phyloP scores from a whole-genome alignment of 2,797 vertebrate species.

The Syndactyla subalaris region DNA sequence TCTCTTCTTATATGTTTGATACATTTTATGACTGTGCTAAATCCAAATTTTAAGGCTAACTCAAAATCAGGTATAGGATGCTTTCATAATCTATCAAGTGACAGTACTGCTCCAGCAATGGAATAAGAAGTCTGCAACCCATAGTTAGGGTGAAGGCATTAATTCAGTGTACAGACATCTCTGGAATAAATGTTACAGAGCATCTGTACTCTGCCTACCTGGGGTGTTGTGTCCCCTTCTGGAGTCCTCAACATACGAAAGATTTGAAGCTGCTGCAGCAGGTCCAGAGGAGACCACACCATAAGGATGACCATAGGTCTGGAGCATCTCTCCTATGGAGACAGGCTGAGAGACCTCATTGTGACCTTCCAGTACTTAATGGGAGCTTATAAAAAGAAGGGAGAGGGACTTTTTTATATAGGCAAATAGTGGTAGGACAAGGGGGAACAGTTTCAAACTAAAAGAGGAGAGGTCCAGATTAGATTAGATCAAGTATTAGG shows the following conservation, averaged over 20 bases:
- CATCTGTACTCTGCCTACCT: background rate
- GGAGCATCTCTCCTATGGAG: background rate
- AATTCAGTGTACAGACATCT: background rate
- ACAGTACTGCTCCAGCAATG: background rate
- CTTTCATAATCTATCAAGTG: background rate
- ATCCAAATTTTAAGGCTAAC: background rate
- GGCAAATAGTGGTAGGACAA: background rate
- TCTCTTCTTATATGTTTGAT: background rate
- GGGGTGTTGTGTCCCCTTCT: background rate
- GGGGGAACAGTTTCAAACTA: background rate
- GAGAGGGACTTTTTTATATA: background rate
- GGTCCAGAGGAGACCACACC: background rate
- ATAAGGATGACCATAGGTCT: background rate
- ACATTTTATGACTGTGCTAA: background rate
- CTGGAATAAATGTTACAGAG: background rate
- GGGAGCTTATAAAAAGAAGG: background rate
- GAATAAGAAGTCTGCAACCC: background rate
- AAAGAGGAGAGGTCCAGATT: background rate
- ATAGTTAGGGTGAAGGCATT: background rate
- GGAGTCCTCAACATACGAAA: background rate
- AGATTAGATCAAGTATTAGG: background rate
- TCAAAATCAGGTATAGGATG: background rate
- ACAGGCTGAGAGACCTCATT: background rate
- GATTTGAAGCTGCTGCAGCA: background rate
- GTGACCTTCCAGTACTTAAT: background rate